Evolutionary conservation across 2,888 invertebrate genomes (phyloP), one percentile per base, ranked within the genome.

Genomic region (Taenaris catops): DNA sequence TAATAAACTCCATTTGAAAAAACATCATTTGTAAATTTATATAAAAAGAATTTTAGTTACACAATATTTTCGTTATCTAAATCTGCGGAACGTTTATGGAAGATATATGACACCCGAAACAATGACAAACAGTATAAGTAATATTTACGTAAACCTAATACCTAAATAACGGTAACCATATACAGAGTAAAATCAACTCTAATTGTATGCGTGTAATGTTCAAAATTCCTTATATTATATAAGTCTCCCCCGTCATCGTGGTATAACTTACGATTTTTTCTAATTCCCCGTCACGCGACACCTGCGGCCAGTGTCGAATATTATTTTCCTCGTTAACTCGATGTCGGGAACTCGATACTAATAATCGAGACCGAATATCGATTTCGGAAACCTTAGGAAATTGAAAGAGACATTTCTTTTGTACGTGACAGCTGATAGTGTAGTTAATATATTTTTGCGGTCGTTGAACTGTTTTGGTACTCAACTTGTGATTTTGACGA

Each of bases 371-470:
- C n/a, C 47, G 47, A 31, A 59, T 75, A 79, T 80, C 73, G 66
- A 64, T 81, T 69, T 61, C 74, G 48, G 80, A 83, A 74, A 69
- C 81, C 83, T 59, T 83, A 78, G 58, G 61, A 64, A 62, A 48
- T 57, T 45, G 24, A 18, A 57, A 60, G 63, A 61, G 55, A 63
- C 64, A 53, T 34, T 44, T 33, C n/a, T n/a, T 41, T 37, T 28
- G 34, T 43, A 33, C 32, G 27, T 34, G 37, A 38, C 44, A 44
- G 41, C 20, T 38, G 43, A 24, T 34, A 14, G 25, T 25, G 32
- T 17, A 18, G 20, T 29, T 40, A n/a, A n/a, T n/a, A n/a, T n/a
- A n/a, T n/a, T 32, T 31, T 9, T 14, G 25, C 12, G 26, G 26
- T 31, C 26, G 16, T 19, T 12, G 31, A 31, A 40, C 20, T 35